Evolutionary conservation across 2,113 vertebrate species (phyloP).

Genomic region (Axis porcinus): DNA sequence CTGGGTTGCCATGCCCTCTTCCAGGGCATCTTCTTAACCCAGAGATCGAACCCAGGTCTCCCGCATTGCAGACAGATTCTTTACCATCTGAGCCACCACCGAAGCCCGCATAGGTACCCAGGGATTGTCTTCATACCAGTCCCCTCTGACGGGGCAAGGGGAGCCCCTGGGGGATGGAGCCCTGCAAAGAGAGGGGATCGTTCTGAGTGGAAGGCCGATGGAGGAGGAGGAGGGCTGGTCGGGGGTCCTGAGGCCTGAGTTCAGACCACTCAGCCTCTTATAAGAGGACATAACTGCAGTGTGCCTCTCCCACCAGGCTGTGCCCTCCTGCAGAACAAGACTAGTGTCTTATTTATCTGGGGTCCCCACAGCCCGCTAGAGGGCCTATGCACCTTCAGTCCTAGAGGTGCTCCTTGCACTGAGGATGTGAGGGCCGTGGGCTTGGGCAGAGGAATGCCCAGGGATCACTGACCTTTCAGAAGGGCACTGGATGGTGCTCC

Average conservation of each 20-base stretch:
- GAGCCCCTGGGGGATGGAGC: no score
- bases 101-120: neutral
- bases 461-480: neutral
- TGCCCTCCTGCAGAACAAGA: neutral
- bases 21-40: neutral
- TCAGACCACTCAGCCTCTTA: neutral
- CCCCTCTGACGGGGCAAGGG: neutral
- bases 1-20: neutral
- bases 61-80: neutral
- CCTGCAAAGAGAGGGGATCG: neutral
- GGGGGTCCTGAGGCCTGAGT: neutral
- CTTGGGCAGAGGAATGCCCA: neutral
- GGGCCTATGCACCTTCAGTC: fast-evolving
- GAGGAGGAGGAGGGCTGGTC: neutral
- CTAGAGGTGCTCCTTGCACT: neutral
- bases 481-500: neutral
- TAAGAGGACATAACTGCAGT: neutral
- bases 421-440: neutral
- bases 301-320: neutral
- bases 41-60: neutral
- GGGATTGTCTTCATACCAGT: neutral
- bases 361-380: neutral
- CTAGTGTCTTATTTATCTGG: neutral
- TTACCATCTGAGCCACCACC: neutral
- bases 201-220: neutral